Conservation (phyloP, 2,113 vertebrate species). For the Rhineura floridana region DNA sequence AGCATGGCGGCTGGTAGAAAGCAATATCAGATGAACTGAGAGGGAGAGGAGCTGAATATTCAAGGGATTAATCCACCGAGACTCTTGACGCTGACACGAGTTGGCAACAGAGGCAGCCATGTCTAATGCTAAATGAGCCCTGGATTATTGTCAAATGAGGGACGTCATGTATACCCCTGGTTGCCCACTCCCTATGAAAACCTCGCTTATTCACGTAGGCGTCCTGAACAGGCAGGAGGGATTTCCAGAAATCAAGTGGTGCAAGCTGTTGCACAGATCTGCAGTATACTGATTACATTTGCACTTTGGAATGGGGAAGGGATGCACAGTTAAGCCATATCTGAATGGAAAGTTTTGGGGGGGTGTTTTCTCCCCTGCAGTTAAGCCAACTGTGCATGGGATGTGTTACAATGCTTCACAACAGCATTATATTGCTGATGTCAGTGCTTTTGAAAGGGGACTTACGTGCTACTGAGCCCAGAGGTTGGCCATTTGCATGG, state of each 20-base stretch:
- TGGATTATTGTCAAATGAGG: background rate
- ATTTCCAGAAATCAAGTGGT: background rate
- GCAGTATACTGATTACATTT: too few relatives aligned
- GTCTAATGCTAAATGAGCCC: background rate
- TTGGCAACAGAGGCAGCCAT: background rate
- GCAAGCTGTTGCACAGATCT: background rate
- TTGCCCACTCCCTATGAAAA: background rate
- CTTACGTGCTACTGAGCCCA: background rate
- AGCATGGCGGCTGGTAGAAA: slow-evolving; percentile 47
- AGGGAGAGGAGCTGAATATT: slow-evolving; percentile 26
- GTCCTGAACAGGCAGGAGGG: background rate
- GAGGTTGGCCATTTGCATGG: background rate
- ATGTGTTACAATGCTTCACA: background rate
- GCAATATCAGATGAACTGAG: background rate
- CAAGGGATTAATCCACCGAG: slow-evolving; percentile 24
- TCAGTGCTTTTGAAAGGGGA: background rate
- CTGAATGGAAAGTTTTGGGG: background rate
- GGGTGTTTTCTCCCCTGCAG: too few relatives aligned
- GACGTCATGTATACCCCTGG: too few relatives aligned
- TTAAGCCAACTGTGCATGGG: background rate
- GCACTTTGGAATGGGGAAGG: background rate
- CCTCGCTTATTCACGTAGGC: too few relatives aligned
- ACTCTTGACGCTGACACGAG: slow-evolving; percentile 3
- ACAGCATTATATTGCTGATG: background rate
- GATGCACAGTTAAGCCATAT: background rate